Evolutionary conservation across 2,797 vertebrate genomes (phyloP).

Genomic region (Ceyx erithaca): DNA sequence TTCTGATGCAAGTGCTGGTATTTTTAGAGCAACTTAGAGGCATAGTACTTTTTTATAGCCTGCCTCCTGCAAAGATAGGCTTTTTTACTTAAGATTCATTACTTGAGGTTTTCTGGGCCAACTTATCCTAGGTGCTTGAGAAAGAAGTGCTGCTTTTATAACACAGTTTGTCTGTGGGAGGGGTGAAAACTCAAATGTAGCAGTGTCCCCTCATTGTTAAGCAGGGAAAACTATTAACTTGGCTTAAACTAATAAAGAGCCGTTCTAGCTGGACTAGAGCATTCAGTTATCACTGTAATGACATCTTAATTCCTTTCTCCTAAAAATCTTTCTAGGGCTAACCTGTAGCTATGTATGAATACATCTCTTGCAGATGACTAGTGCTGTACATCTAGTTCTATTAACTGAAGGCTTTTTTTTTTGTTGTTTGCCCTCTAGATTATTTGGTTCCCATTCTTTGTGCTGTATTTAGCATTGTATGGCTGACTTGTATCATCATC

Average conservation of each 20-base stretch:
- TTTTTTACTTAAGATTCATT: not conserved
- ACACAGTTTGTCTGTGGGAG: not conserved
- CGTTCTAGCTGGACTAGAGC: not conserved
- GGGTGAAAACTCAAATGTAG: not conserved
- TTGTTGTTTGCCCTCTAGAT: slow-evolving; percentile 73
- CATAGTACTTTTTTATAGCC: not conserved
- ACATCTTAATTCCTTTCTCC: not conserved
- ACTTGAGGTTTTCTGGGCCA: not conserved
- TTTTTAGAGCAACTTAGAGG: not conserved
- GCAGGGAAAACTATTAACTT: not conserved
- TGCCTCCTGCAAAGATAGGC: not conserved
- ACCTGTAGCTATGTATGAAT: not conserved
- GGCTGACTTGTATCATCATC: slow-evolving; percentile 89
- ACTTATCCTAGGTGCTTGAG: not conserved
- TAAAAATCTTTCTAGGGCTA: not conserved
- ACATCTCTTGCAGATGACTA: not conserved
- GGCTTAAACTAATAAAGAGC: not conserved
- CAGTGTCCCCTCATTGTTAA: not conserved
- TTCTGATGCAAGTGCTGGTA: not conserved
- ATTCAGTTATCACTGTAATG: not conserved
- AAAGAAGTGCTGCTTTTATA: not conserved
- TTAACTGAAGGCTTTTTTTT: not conserved
- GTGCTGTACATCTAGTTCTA: not conserved
- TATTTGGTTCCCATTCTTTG: slow-evolving; percentile 90
- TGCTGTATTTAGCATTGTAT: slow-evolving; percentile 88